Evolutionary conservation across 1,140 invertebrate genomes (phyloP).

Genomic region (Diploscapter pachys): DNA sequence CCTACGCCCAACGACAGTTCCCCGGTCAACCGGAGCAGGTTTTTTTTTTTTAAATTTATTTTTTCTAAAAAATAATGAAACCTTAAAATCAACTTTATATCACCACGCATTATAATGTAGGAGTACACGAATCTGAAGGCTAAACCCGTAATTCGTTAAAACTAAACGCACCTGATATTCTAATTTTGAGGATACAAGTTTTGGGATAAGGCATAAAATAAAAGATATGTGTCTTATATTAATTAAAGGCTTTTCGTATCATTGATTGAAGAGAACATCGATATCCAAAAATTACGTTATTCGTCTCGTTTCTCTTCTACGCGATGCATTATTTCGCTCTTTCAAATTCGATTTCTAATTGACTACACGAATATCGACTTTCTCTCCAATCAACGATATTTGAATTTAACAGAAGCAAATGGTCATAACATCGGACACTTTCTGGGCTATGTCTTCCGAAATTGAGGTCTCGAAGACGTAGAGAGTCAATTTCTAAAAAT

Average conservation of each 20-base stretch:
- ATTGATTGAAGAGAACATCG: background rate
- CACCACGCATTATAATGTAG: background rate
- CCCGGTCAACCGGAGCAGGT: constrained; percentile 82
- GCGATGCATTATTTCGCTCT: too few species aligned
- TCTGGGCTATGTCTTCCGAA: constrained; percentile 8
- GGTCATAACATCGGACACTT: constrained; percentile 28
- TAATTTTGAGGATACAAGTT: too few species aligned
- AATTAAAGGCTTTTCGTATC: background rate
- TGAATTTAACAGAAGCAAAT: background rate
- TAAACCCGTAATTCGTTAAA: too few species aligned
- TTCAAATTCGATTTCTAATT: too few species aligned
- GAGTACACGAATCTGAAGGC: too few species aligned
- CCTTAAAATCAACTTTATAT: background rate
- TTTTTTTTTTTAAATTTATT: constrained; percentile 32
- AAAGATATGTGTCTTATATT: too few species aligned
- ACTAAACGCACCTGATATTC: too few species aligned
- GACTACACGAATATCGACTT: too few species aligned
- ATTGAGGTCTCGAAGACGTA: constrained; percentile 23
- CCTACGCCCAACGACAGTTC: constrained; percentile 90
- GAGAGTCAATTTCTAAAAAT: constrained; percentile 14
- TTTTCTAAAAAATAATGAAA: background rate
- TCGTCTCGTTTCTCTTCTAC: too few species aligned
- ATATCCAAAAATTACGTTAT: too few species aligned
- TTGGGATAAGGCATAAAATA: too few species aligned
- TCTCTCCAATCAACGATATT: background rate